These are phyloP conservation scores for Tenodera sinensis DNA, from an alignment of 2,888 invertebrate species.

Conservation along the genomic window DNA sequence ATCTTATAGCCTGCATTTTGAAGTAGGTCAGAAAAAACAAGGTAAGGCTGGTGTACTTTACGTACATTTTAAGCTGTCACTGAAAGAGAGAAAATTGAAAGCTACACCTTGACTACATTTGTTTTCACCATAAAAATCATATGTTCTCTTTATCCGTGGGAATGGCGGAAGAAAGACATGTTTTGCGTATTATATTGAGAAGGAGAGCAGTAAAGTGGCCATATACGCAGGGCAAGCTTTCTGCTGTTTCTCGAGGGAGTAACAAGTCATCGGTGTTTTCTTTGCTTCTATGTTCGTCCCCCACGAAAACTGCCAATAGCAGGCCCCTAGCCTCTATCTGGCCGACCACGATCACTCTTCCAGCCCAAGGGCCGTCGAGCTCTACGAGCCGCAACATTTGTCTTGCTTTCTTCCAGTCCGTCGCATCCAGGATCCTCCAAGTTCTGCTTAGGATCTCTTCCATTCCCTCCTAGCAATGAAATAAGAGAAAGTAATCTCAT, in stretches of 20 bases:
- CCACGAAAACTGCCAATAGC: neutral
- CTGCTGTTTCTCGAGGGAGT: neutral
- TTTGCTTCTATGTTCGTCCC: neutral
- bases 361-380: neutral
- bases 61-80: no score
- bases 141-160: no score
- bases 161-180: neutral
- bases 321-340: neutral
- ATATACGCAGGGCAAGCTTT: neutral
- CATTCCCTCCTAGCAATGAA: neutral
- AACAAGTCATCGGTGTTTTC: neutral
- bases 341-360: constrained; percentile 1
- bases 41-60: no score
- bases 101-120: no score
- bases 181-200: neutral
- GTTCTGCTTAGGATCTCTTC: neutral
- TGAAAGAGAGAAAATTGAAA: no score
- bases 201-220: neutral
- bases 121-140: no score
- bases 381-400: constrained; percentile 18
- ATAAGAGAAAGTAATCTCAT: neutral
- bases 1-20: no score
- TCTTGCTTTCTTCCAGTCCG: constrained; percentile 21
- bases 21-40: no score
- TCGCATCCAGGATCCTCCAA: constrained; percentile 7